Conservation (phyloP, 1,140 invertebrate genomes). For the Chionoecetes opilio region DNA sequence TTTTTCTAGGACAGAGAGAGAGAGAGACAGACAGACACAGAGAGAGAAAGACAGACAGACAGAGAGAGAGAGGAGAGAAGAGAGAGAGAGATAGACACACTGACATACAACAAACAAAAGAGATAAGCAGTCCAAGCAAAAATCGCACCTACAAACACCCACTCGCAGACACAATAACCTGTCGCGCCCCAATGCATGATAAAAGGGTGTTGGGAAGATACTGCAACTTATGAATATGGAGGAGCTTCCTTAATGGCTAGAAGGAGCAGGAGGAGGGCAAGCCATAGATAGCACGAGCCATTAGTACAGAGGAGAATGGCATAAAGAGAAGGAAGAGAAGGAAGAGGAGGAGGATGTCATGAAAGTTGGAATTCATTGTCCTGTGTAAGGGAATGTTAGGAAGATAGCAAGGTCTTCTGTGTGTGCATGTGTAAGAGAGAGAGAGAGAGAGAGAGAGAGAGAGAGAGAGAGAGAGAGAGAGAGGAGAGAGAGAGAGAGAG, state of each 20-base stretch:
- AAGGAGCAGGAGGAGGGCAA: not conserved
- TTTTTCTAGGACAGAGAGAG: too few species aligned
- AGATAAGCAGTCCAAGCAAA: too few species aligned
- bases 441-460: too few species aligned
- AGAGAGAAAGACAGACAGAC: too few species aligned
- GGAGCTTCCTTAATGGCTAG: not conserved
- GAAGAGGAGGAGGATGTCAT: not conserved
- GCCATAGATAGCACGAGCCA: not conserved
- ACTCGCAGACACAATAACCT: too few species aligned
- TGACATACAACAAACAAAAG: too few species aligned
- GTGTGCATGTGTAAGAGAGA: constrained; percentile 16
- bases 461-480: too few species aligned
- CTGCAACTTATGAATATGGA: not conserved
- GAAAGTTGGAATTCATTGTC: not conserved
- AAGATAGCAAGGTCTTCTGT: not conserved
- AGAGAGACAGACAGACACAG: too few species aligned
- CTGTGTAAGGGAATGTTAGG: not conserved
- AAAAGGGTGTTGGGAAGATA: not conserved
- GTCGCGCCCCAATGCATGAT: too few species aligned
- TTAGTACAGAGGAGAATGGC: not conserved
- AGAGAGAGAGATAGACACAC: too few species aligned
- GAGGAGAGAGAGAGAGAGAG: not conserved
- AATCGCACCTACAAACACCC: too few species aligned
- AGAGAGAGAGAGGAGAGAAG: too few species aligned
- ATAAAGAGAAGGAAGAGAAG: not conserved